These are phyloP conservation scores for Microcebus lehilahytsara DNA, from an alignment of 2,113 vertebrate species.

Conservation along the genomic window DNA sequence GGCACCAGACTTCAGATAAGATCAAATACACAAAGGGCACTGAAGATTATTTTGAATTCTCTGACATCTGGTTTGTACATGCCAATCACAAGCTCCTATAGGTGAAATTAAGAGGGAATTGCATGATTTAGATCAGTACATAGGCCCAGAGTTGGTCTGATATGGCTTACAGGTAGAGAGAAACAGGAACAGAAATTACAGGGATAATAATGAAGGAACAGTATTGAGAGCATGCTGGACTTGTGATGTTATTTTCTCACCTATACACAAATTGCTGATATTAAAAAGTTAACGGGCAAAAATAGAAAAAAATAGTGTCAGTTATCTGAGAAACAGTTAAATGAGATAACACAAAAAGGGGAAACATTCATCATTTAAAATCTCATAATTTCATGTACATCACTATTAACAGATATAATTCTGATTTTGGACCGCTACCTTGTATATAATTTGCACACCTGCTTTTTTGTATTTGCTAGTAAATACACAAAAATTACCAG, in stretches of 20 bases:
- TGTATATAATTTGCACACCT: background rate
- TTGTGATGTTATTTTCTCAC: background rate
- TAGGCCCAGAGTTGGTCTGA: background rate
- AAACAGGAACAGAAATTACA: background rate
- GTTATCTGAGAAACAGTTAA: background rate
- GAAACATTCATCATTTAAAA: background rate
- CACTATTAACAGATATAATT: background rate
- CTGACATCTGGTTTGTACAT: background rate
- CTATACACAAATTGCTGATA: background rate
- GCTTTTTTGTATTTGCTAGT: background rate
- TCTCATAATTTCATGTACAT: background rate
- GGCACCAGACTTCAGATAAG: background rate
- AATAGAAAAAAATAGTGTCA: background rate
- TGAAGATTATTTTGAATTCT: background rate
- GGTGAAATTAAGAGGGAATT: background rate
- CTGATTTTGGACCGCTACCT: background rate
- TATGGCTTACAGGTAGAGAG: background rate
- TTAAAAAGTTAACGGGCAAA: background rate
- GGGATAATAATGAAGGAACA: background rate
- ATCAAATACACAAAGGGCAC: background rate
- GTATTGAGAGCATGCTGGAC: background rate
- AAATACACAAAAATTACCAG: background rate
- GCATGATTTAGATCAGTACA: too few relatives aligned
- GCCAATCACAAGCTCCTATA: background rate
- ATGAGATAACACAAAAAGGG: background rate